Evolutionary conservation across 2,797 vertebrate species (phyloP).

Genomic region (Erethizon dorsatum): DNA sequence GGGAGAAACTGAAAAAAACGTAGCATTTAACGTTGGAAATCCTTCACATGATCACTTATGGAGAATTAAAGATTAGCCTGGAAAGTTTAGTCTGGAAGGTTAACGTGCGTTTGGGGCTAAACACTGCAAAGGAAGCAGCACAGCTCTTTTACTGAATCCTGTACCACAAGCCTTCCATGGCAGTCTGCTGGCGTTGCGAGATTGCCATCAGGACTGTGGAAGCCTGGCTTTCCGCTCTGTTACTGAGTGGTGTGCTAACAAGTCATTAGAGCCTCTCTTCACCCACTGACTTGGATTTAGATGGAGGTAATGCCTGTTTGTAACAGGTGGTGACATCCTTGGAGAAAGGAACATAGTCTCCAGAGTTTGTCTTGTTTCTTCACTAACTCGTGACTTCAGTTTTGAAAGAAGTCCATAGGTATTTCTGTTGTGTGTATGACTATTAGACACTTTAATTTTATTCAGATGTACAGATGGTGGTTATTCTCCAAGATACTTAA

Average conservation of each 20-base stretch:
- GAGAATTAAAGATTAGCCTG: not conserved
- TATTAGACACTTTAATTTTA: not conserved
- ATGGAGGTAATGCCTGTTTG: not conserved
- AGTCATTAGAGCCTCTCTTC: not conserved
- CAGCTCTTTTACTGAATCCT: fast-evolving
- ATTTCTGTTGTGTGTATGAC: not conserved
- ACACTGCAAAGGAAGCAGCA: not conserved
- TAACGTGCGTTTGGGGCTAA: not conserved
- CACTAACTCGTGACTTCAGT: not conserved
- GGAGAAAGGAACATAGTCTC: not conserved
- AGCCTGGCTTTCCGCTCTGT: not conserved
- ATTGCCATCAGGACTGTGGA: not conserved
- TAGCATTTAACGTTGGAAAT: not conserved
- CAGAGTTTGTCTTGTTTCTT: not conserved
- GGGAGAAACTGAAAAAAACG: not conserved
- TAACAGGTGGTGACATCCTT: not conserved
- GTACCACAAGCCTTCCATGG: fast-evolving
- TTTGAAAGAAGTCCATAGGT: not conserved
- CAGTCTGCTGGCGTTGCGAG: not conserved
- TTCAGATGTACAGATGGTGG: not conserved
- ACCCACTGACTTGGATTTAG: not conserved
- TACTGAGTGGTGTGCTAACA: not conserved
- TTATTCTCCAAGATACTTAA: not conserved
- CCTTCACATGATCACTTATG: not conserved
- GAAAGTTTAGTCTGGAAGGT: not conserved